phyloP scores from a whole-genome alignment of 2,888 invertebrate genomes.

The Andricus quercusramuli region DNA sequence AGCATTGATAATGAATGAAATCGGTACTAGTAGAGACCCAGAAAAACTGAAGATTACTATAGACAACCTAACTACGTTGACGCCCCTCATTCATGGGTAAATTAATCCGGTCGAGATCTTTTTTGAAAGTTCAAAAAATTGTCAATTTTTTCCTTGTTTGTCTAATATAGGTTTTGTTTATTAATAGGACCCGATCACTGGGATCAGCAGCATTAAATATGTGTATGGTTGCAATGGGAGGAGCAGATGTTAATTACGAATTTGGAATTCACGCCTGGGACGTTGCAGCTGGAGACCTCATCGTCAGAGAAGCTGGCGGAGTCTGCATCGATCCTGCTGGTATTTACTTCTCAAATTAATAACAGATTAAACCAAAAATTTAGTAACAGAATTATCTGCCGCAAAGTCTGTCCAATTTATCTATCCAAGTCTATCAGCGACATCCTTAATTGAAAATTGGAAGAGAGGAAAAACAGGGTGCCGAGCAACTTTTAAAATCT shows the following conservation, averaged over 20 bases:
- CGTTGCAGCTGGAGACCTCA: slow-evolving; percentile 92
- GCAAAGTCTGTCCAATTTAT: not conserved
- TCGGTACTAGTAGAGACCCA: slow-evolving; percentile 88
- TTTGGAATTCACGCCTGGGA: slow-evolving; percentile 98
- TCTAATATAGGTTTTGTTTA: slow-evolving; percentile 12
- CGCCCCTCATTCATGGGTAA: slow-evolving; percentile 87
- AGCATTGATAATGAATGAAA: slow-evolving; percentile 87
- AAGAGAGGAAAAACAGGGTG: no score
- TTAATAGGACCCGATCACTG: slow-evolving; percentile 86
- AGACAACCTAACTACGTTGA: slow-evolving; percentile 85
- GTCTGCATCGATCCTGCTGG: slow-evolving; percentile 92
- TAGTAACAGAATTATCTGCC: not conserved
- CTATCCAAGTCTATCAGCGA: no score
- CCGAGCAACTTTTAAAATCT: no score
- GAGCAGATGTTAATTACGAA: slow-evolving; percentile 93
- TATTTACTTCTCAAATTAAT: slow-evolving; percentile 63
- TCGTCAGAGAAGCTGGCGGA: slow-evolving; percentile 97
- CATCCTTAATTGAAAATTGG: no score
- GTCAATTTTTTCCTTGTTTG: not conserved
- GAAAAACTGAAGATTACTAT: slow-evolving; percentile 84
- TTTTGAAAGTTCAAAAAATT: not conserved
- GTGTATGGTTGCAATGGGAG: slow-evolving; percentile 95
- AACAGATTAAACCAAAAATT: not conserved
- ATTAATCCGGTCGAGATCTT: not conserved
- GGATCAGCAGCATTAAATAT: slow-evolving; percentile 97